phyloP scores from a whole-genome alignment of 35 echinoderm and acorn worm species.

The Lytechinus pictus region DNA sequence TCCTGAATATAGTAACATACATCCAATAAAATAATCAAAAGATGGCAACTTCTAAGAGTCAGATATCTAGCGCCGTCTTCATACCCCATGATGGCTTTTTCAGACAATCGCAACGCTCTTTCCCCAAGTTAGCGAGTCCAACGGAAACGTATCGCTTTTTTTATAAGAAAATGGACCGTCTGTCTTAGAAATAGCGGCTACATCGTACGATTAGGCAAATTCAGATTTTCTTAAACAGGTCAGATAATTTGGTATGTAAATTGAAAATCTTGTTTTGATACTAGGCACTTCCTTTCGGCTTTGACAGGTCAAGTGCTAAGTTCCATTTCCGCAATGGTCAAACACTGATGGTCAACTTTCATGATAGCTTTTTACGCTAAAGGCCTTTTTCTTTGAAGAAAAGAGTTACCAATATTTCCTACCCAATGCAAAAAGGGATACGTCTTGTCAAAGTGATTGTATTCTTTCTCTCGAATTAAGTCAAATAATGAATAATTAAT shows the following conservation, averaged over 20 bases:
- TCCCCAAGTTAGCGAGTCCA: background rate
- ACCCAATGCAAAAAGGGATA: too few species aligned
- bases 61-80: too few species aligned
- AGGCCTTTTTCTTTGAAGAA: too few species aligned
- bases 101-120: background rate
- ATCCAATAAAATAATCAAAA: too few species aligned
- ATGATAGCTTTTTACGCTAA: background rate
- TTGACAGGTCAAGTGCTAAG: background rate
- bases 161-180: background rate
- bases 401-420: too few species aligned
- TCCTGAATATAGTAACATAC: too few species aligned
- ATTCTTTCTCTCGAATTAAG: too few species aligned
- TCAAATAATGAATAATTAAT: too few species aligned
- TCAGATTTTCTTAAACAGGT: background rate
- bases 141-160: background rate
- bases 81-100: too few species aligned
- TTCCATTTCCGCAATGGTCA: background rate
- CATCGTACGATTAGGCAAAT: background rate
- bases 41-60: too few species aligned
- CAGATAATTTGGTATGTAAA: background rate
- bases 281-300: background rate
- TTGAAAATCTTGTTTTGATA: background rate
- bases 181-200: background rate
- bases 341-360: background rate
- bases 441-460: too few species aligned